Conservation (phyloP, 2,888 invertebrate genomes). For the Lepidochrysops patricia region DNA sequence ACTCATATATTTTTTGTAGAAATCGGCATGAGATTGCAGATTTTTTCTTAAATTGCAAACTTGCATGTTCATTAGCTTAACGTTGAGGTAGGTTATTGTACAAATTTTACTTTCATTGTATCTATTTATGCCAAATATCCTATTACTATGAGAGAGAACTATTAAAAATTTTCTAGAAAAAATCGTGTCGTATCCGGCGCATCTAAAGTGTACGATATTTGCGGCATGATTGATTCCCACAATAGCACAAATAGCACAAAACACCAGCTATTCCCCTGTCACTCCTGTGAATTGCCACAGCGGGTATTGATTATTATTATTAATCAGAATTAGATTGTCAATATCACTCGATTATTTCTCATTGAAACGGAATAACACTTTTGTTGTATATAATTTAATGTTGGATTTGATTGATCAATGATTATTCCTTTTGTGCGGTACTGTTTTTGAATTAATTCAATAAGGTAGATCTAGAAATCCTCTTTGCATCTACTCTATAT, state of each 20-base stretch:
- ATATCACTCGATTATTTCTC: not conserved
- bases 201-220: not conserved
- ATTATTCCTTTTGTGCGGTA: constrained; percentile 16
- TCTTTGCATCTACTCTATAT: too few relatives aligned
- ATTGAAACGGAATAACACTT: constrained; percentile 2
- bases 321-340: constrained; percentile 8
- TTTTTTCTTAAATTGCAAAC: not conserved
- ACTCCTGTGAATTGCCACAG: constrained; percentile 3
- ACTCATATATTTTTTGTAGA: too few relatives aligned
- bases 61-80: not conserved
- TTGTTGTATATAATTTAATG: constrained; percentile 1
- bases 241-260: not conserved
- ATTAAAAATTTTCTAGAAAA: too few relatives aligned
- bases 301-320: constrained; percentile 2
- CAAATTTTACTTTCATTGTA: not conserved
- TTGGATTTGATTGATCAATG: not conserved
- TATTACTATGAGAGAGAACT: too few relatives aligned
- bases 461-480: not conserved
- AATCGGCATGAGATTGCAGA: not conserved
- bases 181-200: not conserved
- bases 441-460: constrained; percentile 11
- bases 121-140: too few relatives aligned
- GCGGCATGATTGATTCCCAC: constrained; percentile 8
- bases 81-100: not conserved
- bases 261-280: not conserved